These are phyloP conservation scores for Gastrophryne carolinensis DNA, from an alignment of 2,797 vertebrate species.

Conservation along the genomic window DNA sequence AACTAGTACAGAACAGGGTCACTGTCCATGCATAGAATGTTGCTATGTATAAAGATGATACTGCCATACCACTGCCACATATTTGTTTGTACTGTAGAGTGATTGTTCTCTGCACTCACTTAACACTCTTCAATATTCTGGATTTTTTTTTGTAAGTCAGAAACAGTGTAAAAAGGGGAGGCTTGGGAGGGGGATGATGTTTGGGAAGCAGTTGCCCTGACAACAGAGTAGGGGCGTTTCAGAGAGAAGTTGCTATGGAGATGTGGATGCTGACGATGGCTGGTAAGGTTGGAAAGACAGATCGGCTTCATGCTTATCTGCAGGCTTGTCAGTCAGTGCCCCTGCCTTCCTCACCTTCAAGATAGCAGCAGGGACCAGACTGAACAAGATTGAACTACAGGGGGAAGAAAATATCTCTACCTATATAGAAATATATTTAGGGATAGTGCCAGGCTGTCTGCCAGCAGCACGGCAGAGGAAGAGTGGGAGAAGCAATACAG, in stretches of 20 bases:
- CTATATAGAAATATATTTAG: background rate
- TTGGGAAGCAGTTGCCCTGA: constrained; percentile 76
- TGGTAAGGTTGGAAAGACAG: constrained; percentile 78
- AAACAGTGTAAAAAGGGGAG: constrained; percentile 39
- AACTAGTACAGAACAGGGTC: constrained; percentile 54
- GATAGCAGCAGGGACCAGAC: constrained; percentile 63
- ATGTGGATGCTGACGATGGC: constrained; percentile 81
- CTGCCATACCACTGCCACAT: constrained; percentile 20
- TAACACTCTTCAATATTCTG: constrained; percentile 53
- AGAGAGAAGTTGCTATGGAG: constrained; percentile 76
- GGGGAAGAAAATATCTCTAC: constrained; percentile 27
- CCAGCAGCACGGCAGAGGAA: constrained; percentile 49
- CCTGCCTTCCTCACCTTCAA: constrained; percentile 70
- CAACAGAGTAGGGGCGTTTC: constrained; percentile 80
- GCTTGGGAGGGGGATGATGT: constrained; percentile 66
- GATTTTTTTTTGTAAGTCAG: constrained; percentile 24
- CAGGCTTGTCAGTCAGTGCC: constrained; percentile 75
- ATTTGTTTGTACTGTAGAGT: constrained; percentile 41
- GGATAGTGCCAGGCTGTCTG: constrained; percentile 8
- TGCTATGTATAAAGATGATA: constrained; percentile 2
- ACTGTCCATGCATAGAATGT: constrained; percentile 9
- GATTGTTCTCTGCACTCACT: constrained; percentile 45
- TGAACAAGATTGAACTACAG: constrained; percentile 55
- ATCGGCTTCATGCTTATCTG: constrained; percentile 80
- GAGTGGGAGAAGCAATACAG: constrained; percentile 52